Base-by-base conservation (phyloP, 2,797 vertebrate genomes). In the Scarus forsteni region DNA sequence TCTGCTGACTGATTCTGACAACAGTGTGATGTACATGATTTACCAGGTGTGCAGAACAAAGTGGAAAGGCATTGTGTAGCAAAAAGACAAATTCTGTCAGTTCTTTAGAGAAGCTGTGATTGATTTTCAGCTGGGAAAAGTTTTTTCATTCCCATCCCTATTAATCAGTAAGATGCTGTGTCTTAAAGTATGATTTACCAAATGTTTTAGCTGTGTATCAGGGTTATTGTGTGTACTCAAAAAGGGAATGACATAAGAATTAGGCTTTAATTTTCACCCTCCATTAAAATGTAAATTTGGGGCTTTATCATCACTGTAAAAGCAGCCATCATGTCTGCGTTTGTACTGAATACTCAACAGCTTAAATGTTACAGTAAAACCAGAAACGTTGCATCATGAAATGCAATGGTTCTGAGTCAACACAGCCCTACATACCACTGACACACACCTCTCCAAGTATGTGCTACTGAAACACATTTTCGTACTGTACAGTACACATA, bases 311-410 rank as follows among this genome's bases (percentile, higher is more conserved):
- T 50, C n/a, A 50, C 19, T 48, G 15, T 62, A 34, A 64, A 13
- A 43, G 38, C 35, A 60, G 3, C 19, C 6, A 36, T 34, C n/a
- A 7, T 53, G 18, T 72, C 18, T 44, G 11, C 14, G 19, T 36
- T 8, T 13, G 69, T 53, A 27, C 50, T 15, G 1, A 18, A 55
- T 27, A 16, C 10, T n/a, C 4, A 57, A 27, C 27, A 3, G 7
- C 13, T 19, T n/a, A 49, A 15, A 15, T 42, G 34, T 77, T 66
- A 43, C 56, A 27, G 50, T 62, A n/a, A 78, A 68, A 54, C 15
- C n/a, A n/a, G 54, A 73, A 14, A 15, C 12, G 7, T 66, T 73
- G 45, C 69, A 67, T 73, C 61, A 66, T n/a, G 19, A 19, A 45
- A 11, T 48, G 14, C 2, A 56, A 43, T 43, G 39, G 38, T 27